Evolutionary conservation across 2,888 invertebrate genomes (phyloP).

Genomic region (Atethmia centrago): DNA sequence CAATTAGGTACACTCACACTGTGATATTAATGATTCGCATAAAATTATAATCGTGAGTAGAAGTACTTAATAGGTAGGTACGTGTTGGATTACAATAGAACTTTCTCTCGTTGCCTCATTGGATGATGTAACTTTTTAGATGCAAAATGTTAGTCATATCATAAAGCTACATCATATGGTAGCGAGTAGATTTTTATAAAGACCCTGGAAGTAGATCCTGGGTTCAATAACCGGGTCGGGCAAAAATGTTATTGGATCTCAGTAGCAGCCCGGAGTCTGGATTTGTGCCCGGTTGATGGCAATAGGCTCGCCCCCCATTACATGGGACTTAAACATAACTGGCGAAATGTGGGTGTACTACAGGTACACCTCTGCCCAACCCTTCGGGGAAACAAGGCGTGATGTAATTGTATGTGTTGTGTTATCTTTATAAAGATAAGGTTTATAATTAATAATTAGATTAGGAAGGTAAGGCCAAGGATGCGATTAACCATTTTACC

Average conservation of each 20-base stretch:
- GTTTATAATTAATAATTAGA: slow-evolving; percentile 7
- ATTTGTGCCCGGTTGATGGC: no score
- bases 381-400: no score
- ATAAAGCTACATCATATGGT: slow-evolving; percentile 25
- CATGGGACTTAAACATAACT: no score
- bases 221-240: no score
- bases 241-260: no score
- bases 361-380: no score
- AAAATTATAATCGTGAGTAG: slow-evolving; percentile 64
- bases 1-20: slow-evolving; percentile 4
- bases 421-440: background rate
- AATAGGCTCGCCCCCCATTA: no score
- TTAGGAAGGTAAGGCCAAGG: slow-evolving; percentile 9
- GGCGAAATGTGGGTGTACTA: no score
- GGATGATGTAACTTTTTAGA: slow-evolving; percentile 69
- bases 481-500: background rate
- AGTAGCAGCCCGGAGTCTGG: no score
- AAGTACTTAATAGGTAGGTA: slow-evolving; percentile 28
- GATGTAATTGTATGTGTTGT: no score
- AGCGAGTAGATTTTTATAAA: background rate
- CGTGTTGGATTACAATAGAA: slow-evolving; percentile 64
- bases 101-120: slow-evolving; percentile 74
- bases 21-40: slow-evolving; percentile 49
- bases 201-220: no score
- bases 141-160: slow-evolving; percentile 43